Evolutionary conservation across 2,113 vertebrate species (phyloP).

Genomic region (Cheirogaleus medius): DNA sequence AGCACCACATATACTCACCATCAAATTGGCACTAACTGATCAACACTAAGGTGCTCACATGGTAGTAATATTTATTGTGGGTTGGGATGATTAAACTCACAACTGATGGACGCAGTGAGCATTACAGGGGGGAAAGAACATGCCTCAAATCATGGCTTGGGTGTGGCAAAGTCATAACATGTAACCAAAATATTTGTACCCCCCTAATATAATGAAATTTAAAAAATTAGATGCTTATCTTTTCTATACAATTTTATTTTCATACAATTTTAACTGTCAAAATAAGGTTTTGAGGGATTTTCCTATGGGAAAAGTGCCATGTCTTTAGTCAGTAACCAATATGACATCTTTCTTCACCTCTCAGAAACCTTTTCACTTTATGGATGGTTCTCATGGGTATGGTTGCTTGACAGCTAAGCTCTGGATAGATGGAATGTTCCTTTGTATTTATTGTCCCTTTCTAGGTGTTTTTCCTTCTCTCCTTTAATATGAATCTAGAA

Average conservation of each 20-base stretch:
- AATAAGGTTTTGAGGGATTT: background rate
- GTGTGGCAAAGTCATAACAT: no score
- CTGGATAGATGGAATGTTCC: background rate
- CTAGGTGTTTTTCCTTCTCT: background rate
- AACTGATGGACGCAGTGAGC: no score
- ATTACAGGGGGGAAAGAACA: no score
- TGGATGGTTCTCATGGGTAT: background rate
- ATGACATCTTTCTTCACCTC: background rate
- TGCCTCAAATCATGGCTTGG: no score
- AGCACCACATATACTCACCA: no score
- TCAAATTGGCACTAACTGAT: no score
- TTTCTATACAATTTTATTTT: background rate
- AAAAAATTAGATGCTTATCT: background rate
- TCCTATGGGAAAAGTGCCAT: background rate
- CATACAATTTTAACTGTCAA: background rate
- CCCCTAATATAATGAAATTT: no score
- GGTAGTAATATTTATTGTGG: no score
- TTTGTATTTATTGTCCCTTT: background rate
- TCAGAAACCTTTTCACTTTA: background rate
- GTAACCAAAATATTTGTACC: no score
- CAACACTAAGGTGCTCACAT: no score
- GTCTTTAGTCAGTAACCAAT: background rate
- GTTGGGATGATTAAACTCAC: no score
- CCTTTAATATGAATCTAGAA: background rate
- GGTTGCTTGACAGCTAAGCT: background rate